Evolutionary conservation across 2,797 vertebrate species (phyloP).

Genomic region (Margarornis squamiger): DNA sequence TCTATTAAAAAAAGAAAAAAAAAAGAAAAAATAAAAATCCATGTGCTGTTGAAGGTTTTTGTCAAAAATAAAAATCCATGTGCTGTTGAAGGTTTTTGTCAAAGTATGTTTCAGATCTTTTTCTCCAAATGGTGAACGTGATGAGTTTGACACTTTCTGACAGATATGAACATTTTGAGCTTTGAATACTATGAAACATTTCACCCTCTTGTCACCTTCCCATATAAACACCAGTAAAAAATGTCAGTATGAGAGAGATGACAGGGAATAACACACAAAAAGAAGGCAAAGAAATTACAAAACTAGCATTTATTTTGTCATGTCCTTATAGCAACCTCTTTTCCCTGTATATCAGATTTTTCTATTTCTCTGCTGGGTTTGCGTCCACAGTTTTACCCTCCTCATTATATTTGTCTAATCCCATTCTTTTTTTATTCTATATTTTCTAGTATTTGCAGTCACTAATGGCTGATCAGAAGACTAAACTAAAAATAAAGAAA

Average conservation of each 20-base stretch:
- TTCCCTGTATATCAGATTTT: not conserved
- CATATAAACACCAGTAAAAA: slow-evolving; percentile 2
- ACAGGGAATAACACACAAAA: not conserved
- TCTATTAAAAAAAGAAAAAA: not conserved
- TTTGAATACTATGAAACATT: not conserved
- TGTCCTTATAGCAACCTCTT: not conserved
- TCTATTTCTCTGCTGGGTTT: not conserved
- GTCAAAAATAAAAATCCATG: too few species aligned
- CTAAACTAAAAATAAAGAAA: not conserved
- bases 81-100: not conserved
- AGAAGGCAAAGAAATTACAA: not conserved
- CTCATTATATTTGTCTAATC: not conserved
- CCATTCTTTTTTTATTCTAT: not conserved
- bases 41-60: not conserved
- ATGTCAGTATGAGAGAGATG: not conserved
- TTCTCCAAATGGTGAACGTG: not conserved
- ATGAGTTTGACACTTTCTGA: not conserved
- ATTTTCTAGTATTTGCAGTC: not conserved
- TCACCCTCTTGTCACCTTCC: slow-evolving; percentile 26
- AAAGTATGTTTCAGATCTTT: not conserved
- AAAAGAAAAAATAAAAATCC: not conserved
- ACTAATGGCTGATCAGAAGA: not conserved
- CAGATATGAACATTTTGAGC: not conserved
- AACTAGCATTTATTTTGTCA: not conserved
- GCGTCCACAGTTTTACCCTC: not conserved